Percentiles rank a stretch among this genome's conserved stretches.
Evolutionary conservation across 2,797 vertebrate genomes (phyloP).

Genomic region (Cuniculus paca): DNA sequence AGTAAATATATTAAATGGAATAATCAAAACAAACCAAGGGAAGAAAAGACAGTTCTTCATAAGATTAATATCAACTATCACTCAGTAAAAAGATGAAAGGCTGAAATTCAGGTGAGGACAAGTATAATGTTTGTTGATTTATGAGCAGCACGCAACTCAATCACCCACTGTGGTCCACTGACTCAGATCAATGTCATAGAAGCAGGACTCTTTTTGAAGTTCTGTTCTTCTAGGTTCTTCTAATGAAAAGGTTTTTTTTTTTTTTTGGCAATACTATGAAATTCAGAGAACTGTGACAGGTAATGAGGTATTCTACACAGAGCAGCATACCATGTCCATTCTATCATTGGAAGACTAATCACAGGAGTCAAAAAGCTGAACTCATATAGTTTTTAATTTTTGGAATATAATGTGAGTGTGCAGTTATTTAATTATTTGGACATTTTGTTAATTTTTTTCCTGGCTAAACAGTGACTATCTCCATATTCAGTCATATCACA

Average conservation of each 20-base stretch:
- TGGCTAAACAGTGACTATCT: slow-evolving; percentile 37
- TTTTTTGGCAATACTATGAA: slow-evolving; percentile 1
- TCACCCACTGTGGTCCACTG: background rate
- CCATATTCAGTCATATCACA: background rate
- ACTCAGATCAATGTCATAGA: slow-evolving; percentile 52
- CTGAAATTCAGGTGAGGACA: background rate
- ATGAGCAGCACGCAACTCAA: slow-evolving; percentile 16
- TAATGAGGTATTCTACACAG: slow-evolving; percentile 67
- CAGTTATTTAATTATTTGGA: slow-evolving; percentile 48
- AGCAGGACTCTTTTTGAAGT: slow-evolving; percentile 15
- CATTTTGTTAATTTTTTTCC: slow-evolving; percentile 58
- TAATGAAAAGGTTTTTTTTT: slow-evolving; percentile 42
- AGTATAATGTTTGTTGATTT: slow-evolving; percentile 41
- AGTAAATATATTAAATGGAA: slow-evolving; percentile 49
- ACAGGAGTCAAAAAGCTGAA: slow-evolving; percentile 53
- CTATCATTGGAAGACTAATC: background rate
- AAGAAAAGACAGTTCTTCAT: background rate
- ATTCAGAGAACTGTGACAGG: slow-evolving; percentile 56
- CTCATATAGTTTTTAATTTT: background rate
- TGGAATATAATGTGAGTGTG: background rate
- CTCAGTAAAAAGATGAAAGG: slow-evolving; percentile 5
- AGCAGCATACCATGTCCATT: slow-evolving; percentile 43
- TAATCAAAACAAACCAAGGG: slow-evolving; percentile 39
- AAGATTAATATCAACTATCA: slow-evolving; percentile 25
- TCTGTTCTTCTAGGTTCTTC: slow-evolving; percentile 43